These are phyloP conservation scores for Sphenodon punctatus DNA, from an alignment of 2,797 vertebrate genomes.

Conservation along the genomic window DNA sequence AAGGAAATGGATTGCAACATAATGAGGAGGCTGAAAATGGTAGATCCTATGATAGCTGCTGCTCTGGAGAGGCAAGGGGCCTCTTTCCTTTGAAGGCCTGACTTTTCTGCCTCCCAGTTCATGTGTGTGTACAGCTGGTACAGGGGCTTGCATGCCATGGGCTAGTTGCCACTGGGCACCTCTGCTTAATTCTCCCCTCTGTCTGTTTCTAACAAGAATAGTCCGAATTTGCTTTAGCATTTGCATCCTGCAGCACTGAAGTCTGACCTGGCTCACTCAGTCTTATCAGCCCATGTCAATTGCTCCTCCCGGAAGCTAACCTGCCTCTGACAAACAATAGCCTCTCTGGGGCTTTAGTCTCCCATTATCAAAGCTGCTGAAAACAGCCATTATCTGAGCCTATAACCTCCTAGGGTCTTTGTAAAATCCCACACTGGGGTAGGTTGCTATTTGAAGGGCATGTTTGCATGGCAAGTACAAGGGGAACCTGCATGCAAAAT, in stretches of 20 bases:
- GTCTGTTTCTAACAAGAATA: not conserved
- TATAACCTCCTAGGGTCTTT: not conserved
- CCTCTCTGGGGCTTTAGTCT: not conserved
- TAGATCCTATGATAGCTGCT: not conserved
- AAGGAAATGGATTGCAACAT: not conserved
- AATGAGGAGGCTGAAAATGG: not conserved
- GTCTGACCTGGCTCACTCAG: not conserved
- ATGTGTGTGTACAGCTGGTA: not conserved
- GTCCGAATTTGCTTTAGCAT: not conserved
- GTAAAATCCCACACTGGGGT: not conserved
- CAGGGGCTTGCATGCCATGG: not conserved
- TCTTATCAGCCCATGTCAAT: not conserved
- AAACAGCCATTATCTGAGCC: not conserved
- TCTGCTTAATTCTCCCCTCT: not conserved
- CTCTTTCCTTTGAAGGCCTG: not conserved
- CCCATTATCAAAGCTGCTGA: not conserved
- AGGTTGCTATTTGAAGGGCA: not conserved
- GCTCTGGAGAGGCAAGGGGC: not conserved
- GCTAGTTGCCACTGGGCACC: too few species aligned
- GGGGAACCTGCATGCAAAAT: rapidly evolving
- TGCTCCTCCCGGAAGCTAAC: not conserved
- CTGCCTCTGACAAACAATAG: not conserved
- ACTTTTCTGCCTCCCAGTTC: not conserved
- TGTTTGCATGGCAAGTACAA: not conserved
- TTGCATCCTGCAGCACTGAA: not conserved